Evolutionary conservation across 2,113 vertebrate species (phyloP).

Genomic region (Corapipo altera): DNA sequence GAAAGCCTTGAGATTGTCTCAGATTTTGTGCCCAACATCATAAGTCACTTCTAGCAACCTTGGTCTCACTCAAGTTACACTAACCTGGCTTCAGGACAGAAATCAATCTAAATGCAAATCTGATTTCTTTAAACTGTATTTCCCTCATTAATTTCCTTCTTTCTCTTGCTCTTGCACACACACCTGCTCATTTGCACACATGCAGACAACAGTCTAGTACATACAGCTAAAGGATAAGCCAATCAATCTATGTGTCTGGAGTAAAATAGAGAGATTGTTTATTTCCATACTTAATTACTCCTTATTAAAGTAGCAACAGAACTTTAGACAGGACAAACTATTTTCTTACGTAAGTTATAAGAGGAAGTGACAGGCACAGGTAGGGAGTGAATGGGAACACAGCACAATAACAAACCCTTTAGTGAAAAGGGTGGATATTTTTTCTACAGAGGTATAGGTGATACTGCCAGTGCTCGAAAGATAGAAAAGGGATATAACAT

Average conservation of each 20-base stretch:
- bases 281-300: slow-evolving; percentile 39
- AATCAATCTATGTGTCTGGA: neutral
- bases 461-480: neutral
- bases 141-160: neutral
- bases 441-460: neutral
- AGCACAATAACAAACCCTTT: neutral
- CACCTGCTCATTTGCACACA: neutral
- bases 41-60: neutral
- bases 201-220: neutral
- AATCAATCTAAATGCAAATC: slow-evolving; percentile 11
- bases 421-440: neutral
- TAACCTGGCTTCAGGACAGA: neutral
- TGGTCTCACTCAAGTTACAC: neutral
- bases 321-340: slow-evolving; percentile 22
- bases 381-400: neutral
- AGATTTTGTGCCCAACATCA: neutral
- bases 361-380: neutral
- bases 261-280: slow-evolving; percentile 5
- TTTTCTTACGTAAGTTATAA: neutral
- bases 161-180: neutral
- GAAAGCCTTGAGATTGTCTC: neutral
- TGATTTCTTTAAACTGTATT: neutral
- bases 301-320: slow-evolving; percentile 43
- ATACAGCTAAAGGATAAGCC: neutral
- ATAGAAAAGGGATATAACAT: neutral